A percentile compares a stretch with the other conserved stretches of the same genome.
phyloP scores from a whole-genome alignment of 2,797 vertebrate genomes.

The Aratinga solstitialis region DNA sequence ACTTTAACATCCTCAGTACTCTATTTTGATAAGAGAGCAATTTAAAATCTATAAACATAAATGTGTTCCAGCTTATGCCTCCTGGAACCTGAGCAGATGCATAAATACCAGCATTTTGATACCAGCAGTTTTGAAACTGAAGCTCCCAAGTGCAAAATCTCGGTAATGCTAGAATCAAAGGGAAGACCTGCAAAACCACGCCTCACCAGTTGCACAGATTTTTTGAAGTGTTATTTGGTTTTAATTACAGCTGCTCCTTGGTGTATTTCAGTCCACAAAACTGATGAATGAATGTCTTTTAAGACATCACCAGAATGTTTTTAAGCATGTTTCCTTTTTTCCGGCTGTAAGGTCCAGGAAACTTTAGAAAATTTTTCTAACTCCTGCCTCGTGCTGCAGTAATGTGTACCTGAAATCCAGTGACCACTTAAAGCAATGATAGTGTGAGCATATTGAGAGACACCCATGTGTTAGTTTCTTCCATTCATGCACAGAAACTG shows the following conservation, averaged over 20 bases:
- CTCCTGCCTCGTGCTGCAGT: not conserved
- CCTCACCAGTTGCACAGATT: not conserved
- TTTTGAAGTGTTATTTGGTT: not conserved
- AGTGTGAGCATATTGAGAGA: not conserved
- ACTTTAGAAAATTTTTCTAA: not conserved
- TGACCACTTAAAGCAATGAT: not conserved
- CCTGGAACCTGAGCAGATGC: not conserved
- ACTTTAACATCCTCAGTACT: not conserved
- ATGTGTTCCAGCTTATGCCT: not conserved
- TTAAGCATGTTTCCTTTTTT: not conserved
- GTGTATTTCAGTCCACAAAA: not conserved
- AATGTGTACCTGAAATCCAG: not conserved
- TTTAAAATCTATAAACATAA: not conserved
- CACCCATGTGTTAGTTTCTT: not conserved
- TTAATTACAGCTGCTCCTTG: not conserved
- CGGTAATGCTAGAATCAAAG: not conserved
- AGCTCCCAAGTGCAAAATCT: not conserved
- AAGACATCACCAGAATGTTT: not conserved
- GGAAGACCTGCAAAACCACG: not conserved
- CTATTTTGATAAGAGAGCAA: not conserved
- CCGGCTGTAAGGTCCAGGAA: not conserved
- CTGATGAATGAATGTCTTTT: not conserved
- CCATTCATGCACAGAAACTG: not conserved
- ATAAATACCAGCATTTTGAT: not conserved
- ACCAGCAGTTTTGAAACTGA: not conserved